These are phyloP conservation scores for Atta cephalotes DNA, from an alignment of 1,140 invertebrate genomes.

Conservation along the genomic window DNA sequence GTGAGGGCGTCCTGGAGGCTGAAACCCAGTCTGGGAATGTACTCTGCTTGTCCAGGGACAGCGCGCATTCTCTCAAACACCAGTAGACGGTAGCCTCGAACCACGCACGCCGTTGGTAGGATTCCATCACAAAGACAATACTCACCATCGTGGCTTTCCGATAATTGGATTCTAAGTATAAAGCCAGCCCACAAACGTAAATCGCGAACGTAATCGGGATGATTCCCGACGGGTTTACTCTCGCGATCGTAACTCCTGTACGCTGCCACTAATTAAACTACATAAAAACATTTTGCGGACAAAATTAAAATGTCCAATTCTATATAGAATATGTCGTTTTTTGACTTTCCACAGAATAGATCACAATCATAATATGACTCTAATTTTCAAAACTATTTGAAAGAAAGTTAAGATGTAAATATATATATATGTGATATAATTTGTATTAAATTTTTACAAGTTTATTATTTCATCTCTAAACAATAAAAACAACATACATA, in stretches of 20 bases:
- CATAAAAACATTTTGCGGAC: not conserved
- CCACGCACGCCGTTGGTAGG: conserved; percentile 53
- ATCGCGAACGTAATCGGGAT: conserved; percentile 20
- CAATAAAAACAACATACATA: not conserved
- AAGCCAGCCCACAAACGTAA: conserved; percentile 23
- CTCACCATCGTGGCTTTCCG: conserved; percentile 56
- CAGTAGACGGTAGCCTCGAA: conserved; percentile 52
- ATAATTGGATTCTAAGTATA: conserved; percentile 72
- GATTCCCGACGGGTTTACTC: conserved; percentile 3
- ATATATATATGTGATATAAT: not conserved
- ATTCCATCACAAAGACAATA: conserved; percentile 69
- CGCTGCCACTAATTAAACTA: not conserved
- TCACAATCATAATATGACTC: not conserved
- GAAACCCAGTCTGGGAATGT: conserved; percentile 84
- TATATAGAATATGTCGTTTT: not conserved
- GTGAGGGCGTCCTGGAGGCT: conserved; percentile 83
- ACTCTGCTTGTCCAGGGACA: conserved; percentile 80
- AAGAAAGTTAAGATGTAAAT: no score
- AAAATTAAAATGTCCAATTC: not conserved
- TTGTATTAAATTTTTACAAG: not conserved
- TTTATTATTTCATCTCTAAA: not conserved
- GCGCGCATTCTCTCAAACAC: conserved; percentile 66
- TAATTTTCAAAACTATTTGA: not conserved
- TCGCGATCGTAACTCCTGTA: not conserved
- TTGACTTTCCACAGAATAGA: not conserved